These are phyloP conservation scores for Heliconius aoede DNA, from an alignment of 2,888 invertebrate species.

Conservation along the genomic window DNA sequence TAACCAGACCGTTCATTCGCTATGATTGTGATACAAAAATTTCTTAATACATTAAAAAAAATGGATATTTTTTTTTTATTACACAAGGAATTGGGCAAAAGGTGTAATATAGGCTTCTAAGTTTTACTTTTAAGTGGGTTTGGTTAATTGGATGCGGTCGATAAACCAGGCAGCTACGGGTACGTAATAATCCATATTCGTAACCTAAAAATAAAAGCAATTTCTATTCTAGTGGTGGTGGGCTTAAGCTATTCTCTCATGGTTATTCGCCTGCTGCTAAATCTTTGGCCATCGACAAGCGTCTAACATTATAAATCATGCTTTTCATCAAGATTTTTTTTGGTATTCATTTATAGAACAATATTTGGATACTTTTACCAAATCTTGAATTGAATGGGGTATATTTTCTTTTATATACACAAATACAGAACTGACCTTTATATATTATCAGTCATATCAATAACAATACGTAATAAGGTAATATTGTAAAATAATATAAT, in stretches of 20 bases:
- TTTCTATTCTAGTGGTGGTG: slow-evolving; percentile 23
- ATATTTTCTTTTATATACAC: background rate
- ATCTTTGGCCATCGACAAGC: slow-evolving; percentile 23
- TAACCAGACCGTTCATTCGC: slow-evolving; percentile 70
- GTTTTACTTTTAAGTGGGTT: slow-evolving; percentile 32
- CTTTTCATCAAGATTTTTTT: slow-evolving; percentile 12
- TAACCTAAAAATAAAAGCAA: slow-evolving; percentile 32
- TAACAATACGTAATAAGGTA: background rate
- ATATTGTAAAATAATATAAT: background rate
- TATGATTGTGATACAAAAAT: slow-evolving; percentile 43
- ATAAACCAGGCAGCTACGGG: slow-evolving; percentile 45
- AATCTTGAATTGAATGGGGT: background rate
- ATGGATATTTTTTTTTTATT: slow-evolving; percentile 37
- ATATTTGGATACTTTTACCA: background rate
- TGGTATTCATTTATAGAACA: background rate
- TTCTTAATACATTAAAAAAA: slow-evolving; percentile 43
- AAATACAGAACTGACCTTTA: background rate
- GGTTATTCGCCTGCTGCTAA: slow-evolving; percentile 13
- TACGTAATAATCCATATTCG: slow-evolving; percentile 29
- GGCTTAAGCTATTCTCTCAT: background rate
- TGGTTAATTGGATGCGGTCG: slow-evolving; percentile 49
- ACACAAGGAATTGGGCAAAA: slow-evolving; percentile 41
- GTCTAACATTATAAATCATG: slow-evolving; percentile 21
- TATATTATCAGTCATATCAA: background rate
- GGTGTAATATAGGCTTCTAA: slow-evolving; percentile 35